phyloP scores from a whole-genome alignment of 35 echinoderm and acorn worm species.

The Ophioderma brevispina region DNA sequence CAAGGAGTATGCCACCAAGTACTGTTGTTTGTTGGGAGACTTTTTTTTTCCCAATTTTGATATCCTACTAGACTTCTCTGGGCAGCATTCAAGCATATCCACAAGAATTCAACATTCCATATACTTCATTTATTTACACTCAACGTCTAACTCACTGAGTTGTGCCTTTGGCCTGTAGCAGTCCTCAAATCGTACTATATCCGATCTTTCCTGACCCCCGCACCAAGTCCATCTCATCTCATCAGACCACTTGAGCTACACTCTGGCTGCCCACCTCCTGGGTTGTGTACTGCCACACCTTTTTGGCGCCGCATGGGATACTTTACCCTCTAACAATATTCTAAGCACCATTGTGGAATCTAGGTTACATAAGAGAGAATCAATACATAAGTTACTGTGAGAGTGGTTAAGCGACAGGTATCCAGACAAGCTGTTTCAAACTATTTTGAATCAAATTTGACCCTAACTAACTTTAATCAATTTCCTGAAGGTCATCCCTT shows the following conservation, averaged over 20 bases:
- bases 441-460: no score
- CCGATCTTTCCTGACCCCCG: conserved; percentile 88
- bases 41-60: no score
- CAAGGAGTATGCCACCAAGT: no score
- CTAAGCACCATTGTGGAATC: conserved; percentile 99
- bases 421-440: no score
- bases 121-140: neutral
- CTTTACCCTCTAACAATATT: conserved; percentile 82
- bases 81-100: no score
- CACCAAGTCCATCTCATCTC: conserved; percentile 92
- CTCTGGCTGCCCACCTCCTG: conserved; percentile 97
- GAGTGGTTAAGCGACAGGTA: no score
- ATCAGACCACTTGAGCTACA: conserved; percentile 94
- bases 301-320: conserved; percentile 75
- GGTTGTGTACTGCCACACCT: conserved; percentile 93
- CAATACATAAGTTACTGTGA: no score
- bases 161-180: conserved; percentile 80
- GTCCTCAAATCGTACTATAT: conserved; percentile 99
- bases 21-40: no score
- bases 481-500: no score
- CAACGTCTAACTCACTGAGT: neutral
- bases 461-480: no score
- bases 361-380: no score
- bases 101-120: neutral
- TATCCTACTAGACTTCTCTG: no score